Percentiles rank a stretch among this genome's conserved stretches.
phyloP scores from a whole-genome alignment of 2,113 vertebrate species.

The Salvelinus sp. region DNA sequence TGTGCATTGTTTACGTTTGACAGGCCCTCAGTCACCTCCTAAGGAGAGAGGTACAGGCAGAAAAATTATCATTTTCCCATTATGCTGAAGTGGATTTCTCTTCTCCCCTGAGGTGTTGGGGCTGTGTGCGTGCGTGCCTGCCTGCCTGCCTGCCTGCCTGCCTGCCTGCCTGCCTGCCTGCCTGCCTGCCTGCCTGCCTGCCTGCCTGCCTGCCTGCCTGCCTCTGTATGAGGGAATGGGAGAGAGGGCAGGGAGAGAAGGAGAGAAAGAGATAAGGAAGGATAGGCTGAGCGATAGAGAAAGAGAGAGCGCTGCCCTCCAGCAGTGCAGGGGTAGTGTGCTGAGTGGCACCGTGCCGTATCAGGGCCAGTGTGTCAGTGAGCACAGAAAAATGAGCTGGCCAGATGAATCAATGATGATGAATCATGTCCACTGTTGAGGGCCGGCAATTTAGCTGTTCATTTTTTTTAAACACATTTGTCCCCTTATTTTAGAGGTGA shows the following conservation, averaged over 20 bases:
- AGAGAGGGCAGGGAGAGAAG: not conserved
- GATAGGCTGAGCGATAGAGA: not conserved
- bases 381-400: slow-evolving; percentile 29
- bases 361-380: slow-evolving; percentile 59
- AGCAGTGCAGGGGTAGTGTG: slow-evolving; percentile 19
- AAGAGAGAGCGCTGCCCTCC: slow-evolving; percentile 14
- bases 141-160: no score
- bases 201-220: not conserved
- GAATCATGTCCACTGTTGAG: not conserved
- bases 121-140: not conserved
- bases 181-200: no score
- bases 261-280: not conserved
- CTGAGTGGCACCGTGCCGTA: slow-evolving; percentile 19
- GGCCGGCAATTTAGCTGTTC: slow-evolving; percentile 21
- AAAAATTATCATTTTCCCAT: slow-evolving; percentile 18
- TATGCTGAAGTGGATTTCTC: slow-evolving; percentile 31
- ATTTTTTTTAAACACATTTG: not conserved
- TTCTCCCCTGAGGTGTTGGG: slow-evolving; percentile 29
- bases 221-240: not conserved
- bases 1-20: slow-evolving; percentile 25
- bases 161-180: no score
- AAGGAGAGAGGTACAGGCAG: slow-evolving; percentile 19
- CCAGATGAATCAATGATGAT: slow-evolving; percentile 33
- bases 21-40: not conserved
- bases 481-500: not conserved